Evolutionary conservation across 2,113 vertebrate species (phyloP).

Genomic region (Phylloscopus whistleri): DNA sequence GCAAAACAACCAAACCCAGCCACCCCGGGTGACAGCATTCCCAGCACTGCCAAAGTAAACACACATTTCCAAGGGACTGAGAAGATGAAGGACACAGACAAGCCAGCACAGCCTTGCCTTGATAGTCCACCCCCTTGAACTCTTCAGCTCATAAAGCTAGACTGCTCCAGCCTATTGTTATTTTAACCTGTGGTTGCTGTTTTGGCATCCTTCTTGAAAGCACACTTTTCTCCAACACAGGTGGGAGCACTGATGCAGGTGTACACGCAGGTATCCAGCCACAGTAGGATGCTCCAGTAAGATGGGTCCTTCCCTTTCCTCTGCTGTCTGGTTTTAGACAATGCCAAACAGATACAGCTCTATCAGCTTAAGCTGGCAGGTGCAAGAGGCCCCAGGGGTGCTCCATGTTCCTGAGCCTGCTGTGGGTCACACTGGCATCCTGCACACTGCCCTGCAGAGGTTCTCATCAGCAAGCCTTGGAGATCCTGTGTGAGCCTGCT

Average conservation of each 20-base stretch:
- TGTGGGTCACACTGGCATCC: neutral
- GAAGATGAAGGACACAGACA: neutral
- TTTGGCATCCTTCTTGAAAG: neutral
- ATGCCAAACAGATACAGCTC: neutral
- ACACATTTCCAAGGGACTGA: neutral
- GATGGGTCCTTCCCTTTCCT: neutral
- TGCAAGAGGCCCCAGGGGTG: neutral
- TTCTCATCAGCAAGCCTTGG: neutral
- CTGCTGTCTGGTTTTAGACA: neutral
- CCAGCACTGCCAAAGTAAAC: neutral
- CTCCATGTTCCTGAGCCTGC: neutral
- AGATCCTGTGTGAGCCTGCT: neutral
- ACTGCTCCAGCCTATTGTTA: neutral
- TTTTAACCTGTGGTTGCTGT: neutral
- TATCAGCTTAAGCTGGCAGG: neutral
- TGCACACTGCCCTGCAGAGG: neutral
- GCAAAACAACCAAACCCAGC: neutral
- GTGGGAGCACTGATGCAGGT: neutral
- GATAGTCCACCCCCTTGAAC: neutral
- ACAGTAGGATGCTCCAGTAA: neutral
- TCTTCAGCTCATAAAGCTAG: neutral
- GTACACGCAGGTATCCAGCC: neutral
- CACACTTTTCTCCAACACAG: accelerated
- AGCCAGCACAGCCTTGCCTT: neutral
- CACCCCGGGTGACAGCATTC: neutral